Conservation (phyloP, 2,113 vertebrate genomes). For the Nothocercus julius region DNA sequence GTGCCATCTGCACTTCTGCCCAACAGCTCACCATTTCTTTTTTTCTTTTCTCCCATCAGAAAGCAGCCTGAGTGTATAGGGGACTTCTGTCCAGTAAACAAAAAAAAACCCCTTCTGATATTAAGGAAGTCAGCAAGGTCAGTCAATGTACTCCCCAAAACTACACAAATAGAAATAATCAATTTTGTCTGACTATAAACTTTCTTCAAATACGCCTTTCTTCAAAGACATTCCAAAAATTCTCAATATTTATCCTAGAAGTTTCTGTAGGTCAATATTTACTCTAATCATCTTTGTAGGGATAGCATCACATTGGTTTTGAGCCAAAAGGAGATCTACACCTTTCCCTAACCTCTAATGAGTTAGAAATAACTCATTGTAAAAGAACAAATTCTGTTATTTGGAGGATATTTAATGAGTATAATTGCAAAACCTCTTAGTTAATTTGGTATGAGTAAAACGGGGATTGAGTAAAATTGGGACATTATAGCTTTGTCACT, state of each 20-base stretch:
- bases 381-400: background rate
- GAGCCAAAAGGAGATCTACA: background rate
- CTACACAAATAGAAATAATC: background rate
- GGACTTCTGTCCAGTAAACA: background rate
- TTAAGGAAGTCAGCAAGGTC: background rate
- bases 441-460: background rate
- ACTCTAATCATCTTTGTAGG: background rate
- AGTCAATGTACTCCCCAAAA: background rate
- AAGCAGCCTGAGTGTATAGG: background rate
- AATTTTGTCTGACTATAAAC: background rate
- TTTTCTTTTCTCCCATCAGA: background rate
- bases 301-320: background rate
- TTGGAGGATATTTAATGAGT: background rate
- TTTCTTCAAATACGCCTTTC: background rate
- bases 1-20: background rate
- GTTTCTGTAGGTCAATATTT: background rate
- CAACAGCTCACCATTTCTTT: background rate
- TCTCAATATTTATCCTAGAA: background rate
- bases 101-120: background rate
- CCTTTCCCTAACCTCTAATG: background rate
- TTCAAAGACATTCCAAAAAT: background rate
- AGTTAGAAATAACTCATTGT: background rate
- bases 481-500: background rate
- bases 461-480: background rate
- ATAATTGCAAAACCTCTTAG: background rate